A percentile compares a stretch with the other conserved stretches of the same genome.
Evolutionary conservation across 1,140 invertebrate species (phyloP).

Genomic region (Psix sp.): DNA sequence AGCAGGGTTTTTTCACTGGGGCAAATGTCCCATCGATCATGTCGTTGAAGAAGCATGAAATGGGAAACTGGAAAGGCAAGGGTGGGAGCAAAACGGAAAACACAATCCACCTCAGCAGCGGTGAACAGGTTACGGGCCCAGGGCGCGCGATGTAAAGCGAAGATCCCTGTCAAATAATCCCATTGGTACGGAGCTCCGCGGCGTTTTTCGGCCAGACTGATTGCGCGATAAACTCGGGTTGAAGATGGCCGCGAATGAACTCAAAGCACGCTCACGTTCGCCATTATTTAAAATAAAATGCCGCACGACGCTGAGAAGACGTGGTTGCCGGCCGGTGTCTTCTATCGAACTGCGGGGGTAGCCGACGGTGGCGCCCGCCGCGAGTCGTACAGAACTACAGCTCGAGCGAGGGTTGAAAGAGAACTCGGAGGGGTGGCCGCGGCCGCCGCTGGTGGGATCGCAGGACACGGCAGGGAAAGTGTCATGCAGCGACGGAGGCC

Average conservation of each 20-base stretch:
- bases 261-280: slow-evolving; percentile 28
- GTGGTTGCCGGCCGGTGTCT: slow-evolving; percentile 74
- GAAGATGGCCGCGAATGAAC: neutral
- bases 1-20: no score
- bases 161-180: slow-evolving; percentile 37
- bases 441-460: slow-evolving; percentile 28
- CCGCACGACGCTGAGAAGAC: slow-evolving; percentile 36
- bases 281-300: slow-evolving; percentile 39
- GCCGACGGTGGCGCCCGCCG: slow-evolving; percentile 71
- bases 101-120: slow-evolving; percentile 3
- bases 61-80: no score
- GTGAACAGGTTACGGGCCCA: slow-evolving; percentile 18
- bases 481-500: slow-evolving; percentile 57
- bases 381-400: slow-evolving; percentile 37
- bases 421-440: slow-evolving; percentile 18
- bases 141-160: slow-evolving; percentile 15
- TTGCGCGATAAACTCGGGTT: no score
- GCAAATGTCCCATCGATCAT: no score
- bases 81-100: slow-evolving; percentile 5
- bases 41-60: no score
- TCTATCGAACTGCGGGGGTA: slow-evolving; percentile 75
- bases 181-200: slow-evolving; percentile 22
- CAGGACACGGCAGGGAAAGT: slow-evolving; percentile 55
- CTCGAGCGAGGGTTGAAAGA: slow-evolving; percentile 33
- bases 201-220: no score